Percentiles rank a stretch among this genome's conserved stretches.
These are phyloP conservation scores for Semnopithecus entellus DNA, from an alignment of 2,113 vertebrate genomes.

Conservation along the genomic window DNA sequence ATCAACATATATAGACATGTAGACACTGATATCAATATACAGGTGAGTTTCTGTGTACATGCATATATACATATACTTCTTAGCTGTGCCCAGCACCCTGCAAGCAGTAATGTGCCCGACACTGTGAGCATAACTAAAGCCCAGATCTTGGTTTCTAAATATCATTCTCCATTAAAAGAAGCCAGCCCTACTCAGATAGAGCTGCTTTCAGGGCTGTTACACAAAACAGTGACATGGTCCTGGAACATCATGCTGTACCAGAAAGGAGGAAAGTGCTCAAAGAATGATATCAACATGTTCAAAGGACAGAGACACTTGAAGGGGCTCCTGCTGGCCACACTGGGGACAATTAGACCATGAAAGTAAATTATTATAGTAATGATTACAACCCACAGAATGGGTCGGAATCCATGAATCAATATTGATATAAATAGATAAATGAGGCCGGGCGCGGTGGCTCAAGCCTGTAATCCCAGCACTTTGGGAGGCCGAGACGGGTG, in stretches of 20 bases:
- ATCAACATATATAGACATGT: not conserved
- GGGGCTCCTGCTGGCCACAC: not conserved
- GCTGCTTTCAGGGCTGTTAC: not conserved
- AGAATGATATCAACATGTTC: not conserved
- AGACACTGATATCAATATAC: too few species aligned
- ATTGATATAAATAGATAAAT: not conserved
- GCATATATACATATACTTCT: not conserved
- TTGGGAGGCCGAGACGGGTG: too few species aligned
- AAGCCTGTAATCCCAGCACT: too few species aligned
- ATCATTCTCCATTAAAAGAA: not conserved
- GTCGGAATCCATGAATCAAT: not conserved
- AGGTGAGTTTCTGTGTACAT: not conserved
- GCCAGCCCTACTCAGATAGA: not conserved
- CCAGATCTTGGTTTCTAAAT: not conserved
- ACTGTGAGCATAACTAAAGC: not conserved
- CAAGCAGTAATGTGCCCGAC: not conserved
- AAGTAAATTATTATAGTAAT: not conserved
- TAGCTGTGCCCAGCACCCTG: not conserved
- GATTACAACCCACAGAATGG: not conserved
- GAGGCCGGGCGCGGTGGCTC: too few species aligned
- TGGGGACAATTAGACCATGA: not conserved
- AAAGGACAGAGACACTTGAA: not conserved
- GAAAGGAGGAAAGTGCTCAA: not conserved
- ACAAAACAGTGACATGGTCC: not conserved
- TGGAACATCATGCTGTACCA: not conserved